Conservation (phyloP, 2,113 vertebrate species). For the Murina feae region DNA sequence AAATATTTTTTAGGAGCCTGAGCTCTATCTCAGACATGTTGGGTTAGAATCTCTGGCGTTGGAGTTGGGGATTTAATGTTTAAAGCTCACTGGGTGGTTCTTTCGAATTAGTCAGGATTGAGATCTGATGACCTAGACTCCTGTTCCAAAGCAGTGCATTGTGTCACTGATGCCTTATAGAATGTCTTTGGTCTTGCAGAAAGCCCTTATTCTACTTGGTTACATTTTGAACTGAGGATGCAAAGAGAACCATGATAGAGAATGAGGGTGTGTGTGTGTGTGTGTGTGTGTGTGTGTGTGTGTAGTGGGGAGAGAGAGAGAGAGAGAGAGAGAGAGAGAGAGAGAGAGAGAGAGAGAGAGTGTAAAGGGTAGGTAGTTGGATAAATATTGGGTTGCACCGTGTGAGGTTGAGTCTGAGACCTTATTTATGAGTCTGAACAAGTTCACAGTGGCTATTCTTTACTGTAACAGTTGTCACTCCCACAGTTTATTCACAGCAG, state of each 20-base stretch:
- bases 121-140: neutral
- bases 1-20: neutral
- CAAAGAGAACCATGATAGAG: neutral
- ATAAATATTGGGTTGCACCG: neutral
- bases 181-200: neutral
- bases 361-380: neutral
- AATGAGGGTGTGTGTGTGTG: neutral
- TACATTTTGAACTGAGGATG: neutral
- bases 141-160: neutral
- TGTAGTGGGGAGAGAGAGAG: too few relatives aligned
- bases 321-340: too few relatives aligned
- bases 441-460: conserved; percentile 38
- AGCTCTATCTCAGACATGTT: neutral
- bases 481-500: conserved; percentile 1
- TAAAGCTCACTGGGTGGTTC: neutral
- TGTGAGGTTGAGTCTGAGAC: neutral
- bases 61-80: conserved; percentile 8
- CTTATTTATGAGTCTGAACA: conserved; percentile 2
- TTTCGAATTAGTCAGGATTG: conserved; percentile 44
- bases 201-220: neutral
- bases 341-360: too few relatives aligned
- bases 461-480: conserved; percentile 16
- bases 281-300: too few relatives aligned
- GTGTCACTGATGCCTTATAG: neutral
- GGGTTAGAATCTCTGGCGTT: conserved; percentile 13